Base-by-base conservation (phyloP, 53 echinoderm and acorn worm genomes). In the Temnopleurus reevesii region DNA sequence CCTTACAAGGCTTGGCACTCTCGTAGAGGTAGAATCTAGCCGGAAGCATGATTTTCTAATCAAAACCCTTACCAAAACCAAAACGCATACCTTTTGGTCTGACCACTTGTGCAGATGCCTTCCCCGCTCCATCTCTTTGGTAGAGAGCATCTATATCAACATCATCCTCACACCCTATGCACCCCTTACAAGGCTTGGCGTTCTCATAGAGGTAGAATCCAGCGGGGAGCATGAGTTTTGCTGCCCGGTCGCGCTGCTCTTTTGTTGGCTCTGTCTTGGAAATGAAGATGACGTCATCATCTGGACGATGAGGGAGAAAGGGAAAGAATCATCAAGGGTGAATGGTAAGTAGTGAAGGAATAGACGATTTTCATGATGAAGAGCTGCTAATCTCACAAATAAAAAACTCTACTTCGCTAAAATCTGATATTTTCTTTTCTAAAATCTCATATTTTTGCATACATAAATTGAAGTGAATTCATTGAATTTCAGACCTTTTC, bases 121-220 rank as follows among this genome's bases (percentile, higher is more conserved):
- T 54, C 24, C 35, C 53, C 6, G 21, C n/a, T 45, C 33, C 65
- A 31, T 27, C 36, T 35, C 18, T 33, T 35, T 65, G 64, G 35
- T 49, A 87, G 19, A 87, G 71, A 12, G 88, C 27, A 19, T 87
- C 66, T 3, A 87, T 53, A 46, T 87, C 88, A 17, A 87, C 45
- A 28, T 95, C 97, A 4, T 91, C 93, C 0, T 90, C 71, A 45
- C 98, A 98, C 33, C 98, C 98, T 26, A 54, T 84, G 45, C 98
- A 98, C 12, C 98, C 98, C 31, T 92, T 90, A 82, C 98, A 98
- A 2, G 98, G 98, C 12, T 92, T 93, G 9, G 92, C 92, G 76
- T 95, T 84, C 84, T 94, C 93, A 57, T 94, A 98, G 10, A 95
- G 89, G 44, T 93, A 97, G 91, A 95, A 97, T 46, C 91, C 93